Evolutionary conservation across 2,888 invertebrate species (phyloP).

Genomic region (Melinopterus prodromus): DNA sequence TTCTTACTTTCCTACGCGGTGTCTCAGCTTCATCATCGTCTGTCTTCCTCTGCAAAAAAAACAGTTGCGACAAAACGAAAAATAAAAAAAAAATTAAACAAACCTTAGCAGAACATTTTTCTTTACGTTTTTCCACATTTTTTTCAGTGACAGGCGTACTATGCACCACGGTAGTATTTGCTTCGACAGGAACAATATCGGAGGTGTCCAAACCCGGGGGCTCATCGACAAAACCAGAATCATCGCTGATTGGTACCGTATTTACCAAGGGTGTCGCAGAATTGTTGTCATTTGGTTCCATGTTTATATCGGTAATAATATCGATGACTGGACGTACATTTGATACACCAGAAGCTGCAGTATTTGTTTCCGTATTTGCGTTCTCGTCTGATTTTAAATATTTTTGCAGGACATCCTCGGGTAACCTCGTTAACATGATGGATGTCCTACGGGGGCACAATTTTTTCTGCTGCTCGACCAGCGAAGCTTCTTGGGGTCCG

Average conservation of each 20-base stretch:
- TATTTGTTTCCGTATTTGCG: neutral
- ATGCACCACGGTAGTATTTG: neutral
- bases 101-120: constrained; percentile 16
- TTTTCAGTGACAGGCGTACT: neutral
- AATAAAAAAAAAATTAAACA: constrained; percentile 6
- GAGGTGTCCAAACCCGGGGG: neutral
- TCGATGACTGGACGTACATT: too few relatives aligned
- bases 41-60: constrained; percentile 15
- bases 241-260: neutral
- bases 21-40: constrained; percentile 11
- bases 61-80: neutral
- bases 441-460: constrained; percentile 34
- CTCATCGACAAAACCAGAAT: neutral
- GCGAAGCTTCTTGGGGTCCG: neutral
- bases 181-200: neutral
- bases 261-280: too few relatives aligned
- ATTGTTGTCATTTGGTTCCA: too few relatives aligned
- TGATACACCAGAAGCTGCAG: constrained; percentile 28
- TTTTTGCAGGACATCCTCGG: constrained; percentile 27
- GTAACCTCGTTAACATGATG: constrained; percentile 32
- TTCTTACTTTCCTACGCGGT: constrained; percentile 15
- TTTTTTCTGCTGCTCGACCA: constrained; percentile 21
- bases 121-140: constrained; percentile 16
- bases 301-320: too few relatives aligned
- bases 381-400: constrained; percentile 27